Percentiles rank a stretch among this genome's conserved stretches.
Conservation (phyloP, 2,113 vertebrate species). For the Plecotus auritus region DNA sequence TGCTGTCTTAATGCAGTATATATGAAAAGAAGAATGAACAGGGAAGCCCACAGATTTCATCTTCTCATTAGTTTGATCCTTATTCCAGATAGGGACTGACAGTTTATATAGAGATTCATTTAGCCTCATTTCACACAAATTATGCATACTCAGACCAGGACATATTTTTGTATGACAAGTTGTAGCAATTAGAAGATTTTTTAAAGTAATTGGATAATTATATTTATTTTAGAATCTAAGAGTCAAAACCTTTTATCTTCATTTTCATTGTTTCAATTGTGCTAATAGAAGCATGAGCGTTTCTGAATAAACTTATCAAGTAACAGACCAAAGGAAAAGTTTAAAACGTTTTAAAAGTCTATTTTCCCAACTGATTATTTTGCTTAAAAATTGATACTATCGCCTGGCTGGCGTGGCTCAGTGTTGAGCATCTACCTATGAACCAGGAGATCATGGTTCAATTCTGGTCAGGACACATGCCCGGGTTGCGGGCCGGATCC, state of each 20-base stretch:
- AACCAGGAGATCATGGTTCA: no score
- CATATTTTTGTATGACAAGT: conserved; percentile 36
- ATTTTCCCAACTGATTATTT: conserved; percentile 16
- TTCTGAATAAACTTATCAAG: not conserved
- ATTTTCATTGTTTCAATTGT: not conserved
- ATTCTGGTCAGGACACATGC: no score
- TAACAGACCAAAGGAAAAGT: conserved; percentile 33
- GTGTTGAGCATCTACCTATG: no score
- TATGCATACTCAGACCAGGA: conserved; percentile 9
- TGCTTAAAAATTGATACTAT: conserved; percentile 18
- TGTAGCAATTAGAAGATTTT: conserved; percentile 23
- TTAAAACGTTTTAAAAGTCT: not conserved
- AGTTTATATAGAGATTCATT: conserved; percentile 5
- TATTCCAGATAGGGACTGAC: conserved; percentile 15
- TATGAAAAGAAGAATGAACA: not conserved
- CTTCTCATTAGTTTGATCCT: conserved; percentile 34
- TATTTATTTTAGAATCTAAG: conserved; percentile 14
- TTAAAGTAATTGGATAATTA: conserved; percentile 39
- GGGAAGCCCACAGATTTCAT: not conserved
- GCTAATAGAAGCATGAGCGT: not conserved
- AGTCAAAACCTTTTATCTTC: conserved; percentile 15
- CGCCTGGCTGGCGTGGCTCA: no score
- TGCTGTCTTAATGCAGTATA: not conserved
- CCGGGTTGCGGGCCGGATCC: no score
- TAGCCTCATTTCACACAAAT: conserved; percentile 35